phyloP scores from a whole-genome alignment of 2,888 invertebrate species.

The Ophion obscuratus region DNA sequence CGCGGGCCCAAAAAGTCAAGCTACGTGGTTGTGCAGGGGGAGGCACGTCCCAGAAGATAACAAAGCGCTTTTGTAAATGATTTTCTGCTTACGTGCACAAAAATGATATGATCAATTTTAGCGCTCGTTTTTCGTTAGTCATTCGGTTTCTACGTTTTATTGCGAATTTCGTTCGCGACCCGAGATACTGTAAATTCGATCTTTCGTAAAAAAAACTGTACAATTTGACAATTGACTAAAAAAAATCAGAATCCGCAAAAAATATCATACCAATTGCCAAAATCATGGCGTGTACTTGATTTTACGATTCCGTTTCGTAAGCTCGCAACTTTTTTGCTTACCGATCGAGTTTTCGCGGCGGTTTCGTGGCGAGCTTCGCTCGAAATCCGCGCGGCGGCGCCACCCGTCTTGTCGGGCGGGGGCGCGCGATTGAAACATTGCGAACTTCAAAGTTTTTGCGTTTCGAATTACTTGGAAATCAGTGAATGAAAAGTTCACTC shows the following conservation, averaged over 20 bases:
- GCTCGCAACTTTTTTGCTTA: background rate
- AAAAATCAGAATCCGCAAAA: background rate
- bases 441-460: background rate
- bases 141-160: background rate
- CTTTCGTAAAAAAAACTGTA: background rate
- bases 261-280: background rate
- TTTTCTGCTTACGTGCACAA: conserved; percentile 35
- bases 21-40: conserved; percentile 29
- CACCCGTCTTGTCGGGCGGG: background rate
- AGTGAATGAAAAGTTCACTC: background rate
- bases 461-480: background rate
- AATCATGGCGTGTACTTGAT: background rate
- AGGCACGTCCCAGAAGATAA: conserved; percentile 54
- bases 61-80: conserved; percentile 35
- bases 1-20: conserved; percentile 4
- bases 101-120: conserved; percentile 10
- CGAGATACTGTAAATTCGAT: background rate
- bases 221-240: background rate
- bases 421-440: background rate
- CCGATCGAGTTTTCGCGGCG: background rate
- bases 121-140: background rate
- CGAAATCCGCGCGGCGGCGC: background rate
- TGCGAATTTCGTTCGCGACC: background rate
- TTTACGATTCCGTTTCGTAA: background rate
- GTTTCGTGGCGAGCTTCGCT: background rate